Base-by-base conservation (phyloP, 1,140 invertebrate species). In the Dendrolimus punctatus region DNA sequence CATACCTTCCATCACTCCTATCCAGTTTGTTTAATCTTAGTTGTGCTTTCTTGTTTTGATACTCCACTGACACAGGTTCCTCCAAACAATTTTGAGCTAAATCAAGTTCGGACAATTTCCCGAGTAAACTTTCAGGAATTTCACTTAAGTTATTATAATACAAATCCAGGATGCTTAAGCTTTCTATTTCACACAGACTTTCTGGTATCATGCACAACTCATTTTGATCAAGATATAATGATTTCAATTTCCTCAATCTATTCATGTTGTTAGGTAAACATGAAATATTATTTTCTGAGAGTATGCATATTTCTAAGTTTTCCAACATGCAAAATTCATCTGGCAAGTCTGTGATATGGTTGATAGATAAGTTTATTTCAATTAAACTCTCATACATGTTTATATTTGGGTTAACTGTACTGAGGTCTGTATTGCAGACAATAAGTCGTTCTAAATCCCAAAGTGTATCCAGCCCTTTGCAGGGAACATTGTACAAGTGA, bases 61-160 rank as follows among this genome's bases (percentile, higher is more conserved):
- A 85, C 40, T 66, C 51, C 0, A 58, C 50, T 65, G 69, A 52
- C 37, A 53, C 46, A 41, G 78, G 80, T 53, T 83, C 82, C 23
- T 82, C 71, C 62, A 80, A 70, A 60, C 71, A 82, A 56, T 85
- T 85, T 52, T 72, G 71, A 46, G 76, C 78, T 39, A 82, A 51
- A 68, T 85, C 82, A 45, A 78, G 44, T 64, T 77, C 71, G 53
- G 64, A 23, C 41, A 83, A 53, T n/a, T 57, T 58, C 9, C 62
- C 23, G 3, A 23, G 42, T 8, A 74, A 54, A 37, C 53, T 53
- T 7, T 66, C 42, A 40, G 68, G 69, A 8, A 69, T 38, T 51
- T 81, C 77, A 69, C 58, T 62, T 40, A 85, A 55, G 40, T 64
- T 45, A 61, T 85, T 85, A 48, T 80, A 64, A 66, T 85, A 85